Evolutionary conservation across 2,113 vertebrate genomes (phyloP), one percentile per base, ranked within the genome.

Genomic region (Ia io): DNA sequence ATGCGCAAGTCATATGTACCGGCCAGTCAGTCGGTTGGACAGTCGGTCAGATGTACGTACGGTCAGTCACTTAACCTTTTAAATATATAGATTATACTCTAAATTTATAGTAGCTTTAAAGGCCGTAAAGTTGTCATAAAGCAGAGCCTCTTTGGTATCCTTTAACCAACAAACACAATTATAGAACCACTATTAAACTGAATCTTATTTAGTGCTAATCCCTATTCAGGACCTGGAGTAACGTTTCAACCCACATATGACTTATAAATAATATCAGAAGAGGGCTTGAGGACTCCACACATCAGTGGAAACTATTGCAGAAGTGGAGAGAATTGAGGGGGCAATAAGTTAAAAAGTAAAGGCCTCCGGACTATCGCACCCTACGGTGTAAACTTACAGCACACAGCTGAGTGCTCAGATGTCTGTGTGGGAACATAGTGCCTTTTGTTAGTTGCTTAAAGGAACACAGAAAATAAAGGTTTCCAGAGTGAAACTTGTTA

Each of bases 401-500:
- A 40, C 37, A 51, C 22, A 49, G 22, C 23, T 16, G 23, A 59
- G 23, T 37, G 61, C 23, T 74, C 14, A 7, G 59, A 51, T 32
- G 37, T 42, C 37, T 2, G 1, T 35, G 65, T 13, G 47, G 91
- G 69, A 28, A 74, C 86, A 53, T 1, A 51, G 4, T 76, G 23
- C 32, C 84, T 59, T 77, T 74, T 61, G 49, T 61, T 37, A 69
- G 6, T 40, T 56, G 35, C 70, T 76, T 40, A 13, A 35, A 80
- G 20, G 77, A 92, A n/a, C 23, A 9, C 40, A 77, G 59, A 84
- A 65, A 88, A 51, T 56, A 65, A 79, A 49, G 2, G 44, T 94
- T 96, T 95, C 84, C 90, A 83, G 92, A 86, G 85, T 71, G 79
- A 83, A 17, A 44, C n/a, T 82, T 90, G 71, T 53, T 84, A 88